Conservation (phyloP, 1,140 invertebrate genomes). For the Grapholita molesta region DNA sequence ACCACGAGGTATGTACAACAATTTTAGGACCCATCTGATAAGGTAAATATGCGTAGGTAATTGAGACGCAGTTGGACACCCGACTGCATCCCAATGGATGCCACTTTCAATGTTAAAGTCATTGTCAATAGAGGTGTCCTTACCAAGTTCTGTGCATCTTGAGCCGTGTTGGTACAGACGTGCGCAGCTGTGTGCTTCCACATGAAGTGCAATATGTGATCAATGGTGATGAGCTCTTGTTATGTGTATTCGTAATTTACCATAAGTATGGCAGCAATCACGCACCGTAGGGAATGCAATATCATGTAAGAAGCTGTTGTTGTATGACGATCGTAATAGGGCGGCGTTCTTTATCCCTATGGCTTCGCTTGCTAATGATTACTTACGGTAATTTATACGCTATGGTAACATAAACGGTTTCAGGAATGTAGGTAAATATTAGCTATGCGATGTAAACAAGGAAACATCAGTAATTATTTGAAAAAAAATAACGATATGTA, state of each 20-base stretch:
- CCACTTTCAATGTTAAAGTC: no score
- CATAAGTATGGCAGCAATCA: background rate
- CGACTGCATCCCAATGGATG: no score
- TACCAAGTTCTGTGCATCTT: no score
- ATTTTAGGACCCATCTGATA: background rate
- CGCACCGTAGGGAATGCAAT: background rate
- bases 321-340: background rate
- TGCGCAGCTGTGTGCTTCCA: background rate
- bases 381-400: slow-evolving; percentile 29
- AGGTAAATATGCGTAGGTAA: no score
- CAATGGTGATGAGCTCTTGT: background rate
- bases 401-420: slow-evolving; percentile 36
- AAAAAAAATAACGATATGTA: background rate
- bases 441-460: slow-evolving; percentile 24
- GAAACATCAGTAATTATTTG: slow-evolving; percentile 20
- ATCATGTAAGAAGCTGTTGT: slow-evolving; percentile 7
- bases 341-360: background rate
- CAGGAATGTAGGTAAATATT: slow-evolving; percentile 34
- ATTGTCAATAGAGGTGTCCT: no score
- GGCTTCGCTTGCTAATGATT: background rate
- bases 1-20: slow-evolving; percentile 17
- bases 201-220: background rate
- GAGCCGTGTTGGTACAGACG: background rate
- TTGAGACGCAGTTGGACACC: no score
- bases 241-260: background rate